Evolutionary conservation across 2,888 invertebrate genomes (phyloP), one percentile per base, ranked within the genome.

Genomic region (Epinotia bilunana): DNA sequence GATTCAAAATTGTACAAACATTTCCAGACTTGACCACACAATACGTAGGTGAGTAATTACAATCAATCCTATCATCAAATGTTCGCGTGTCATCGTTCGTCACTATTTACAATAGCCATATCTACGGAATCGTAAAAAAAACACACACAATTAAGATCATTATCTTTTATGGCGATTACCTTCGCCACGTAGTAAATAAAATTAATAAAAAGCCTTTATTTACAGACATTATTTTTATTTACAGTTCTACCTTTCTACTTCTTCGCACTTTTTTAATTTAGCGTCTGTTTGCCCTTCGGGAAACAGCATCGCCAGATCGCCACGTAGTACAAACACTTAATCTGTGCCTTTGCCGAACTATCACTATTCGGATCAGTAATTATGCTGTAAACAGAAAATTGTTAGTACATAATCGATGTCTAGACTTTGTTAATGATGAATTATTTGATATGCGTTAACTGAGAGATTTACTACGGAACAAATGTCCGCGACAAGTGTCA

Each of bases 131-230:
- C 39, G 13, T 64, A 16, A 58, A 68, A 28, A 69, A n/a, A n/a
- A n/a, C n/a, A 18, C 43, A 43, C 23, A 20, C 43, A 23, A 69
- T 69, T 69, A 58, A 46, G 68, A 46, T 69, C 23, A 18, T 55
- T 55, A 67, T 68, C 58, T 68, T 39, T 67, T 18, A 58, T 39
- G 16, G 58, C n/a, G 23, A 46, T 69, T 69, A 69, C 23, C n/a
- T 20, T 67, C 20, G 11, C 16, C 2, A 28, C 23, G 23, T 28
- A 28, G 23, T 3, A 28, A n/a, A n/a, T n/a, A n/a, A n/a, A n/a
- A n/a, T n/a, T n/a, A n/a, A n/a, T n/a, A n/a, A n/a, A n/a, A n/a
- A n/a, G n/a, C n/a, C n/a, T n/a, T n/a, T n/a, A n/a, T n/a, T n/a
- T n/a, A n/a, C n/a, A n/a, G n/a, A n/a, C n/a, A n/a, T n/a, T n/a